A percentile compares a stretch with the other conserved stretches of the same genome.
Evolutionary conservation across 2,113 vertebrate species (phyloP).

Genomic region (Mirounga angustirostris): DNA sequence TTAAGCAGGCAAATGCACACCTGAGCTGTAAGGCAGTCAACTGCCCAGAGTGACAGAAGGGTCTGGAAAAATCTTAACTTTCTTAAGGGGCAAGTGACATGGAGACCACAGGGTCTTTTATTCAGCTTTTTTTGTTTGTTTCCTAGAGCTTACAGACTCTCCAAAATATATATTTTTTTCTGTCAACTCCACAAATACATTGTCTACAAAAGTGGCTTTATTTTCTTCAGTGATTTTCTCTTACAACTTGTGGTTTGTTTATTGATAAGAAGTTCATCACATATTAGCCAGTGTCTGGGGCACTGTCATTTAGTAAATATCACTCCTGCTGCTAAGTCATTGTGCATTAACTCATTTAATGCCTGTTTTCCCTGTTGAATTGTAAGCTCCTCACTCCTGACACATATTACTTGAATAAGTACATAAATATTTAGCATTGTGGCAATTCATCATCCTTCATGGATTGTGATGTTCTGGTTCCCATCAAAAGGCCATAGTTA

Average conservation of each 20-base stretch:
- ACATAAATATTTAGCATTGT: neutral
- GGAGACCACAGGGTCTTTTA: neutral
- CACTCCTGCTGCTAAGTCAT: neutral
- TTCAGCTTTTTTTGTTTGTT: neutral
- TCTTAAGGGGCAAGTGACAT: neutral
- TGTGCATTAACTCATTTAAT: neutral
- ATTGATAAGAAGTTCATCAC: neutral
- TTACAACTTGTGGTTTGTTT: conserved; percentile 1
- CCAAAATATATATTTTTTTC: neutral
- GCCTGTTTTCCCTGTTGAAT: neutral
- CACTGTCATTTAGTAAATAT: neutral
- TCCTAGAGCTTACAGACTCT: neutral
- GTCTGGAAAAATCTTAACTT: neutral
- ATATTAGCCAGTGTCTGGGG: neutral
- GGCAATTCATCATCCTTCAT: neutral
- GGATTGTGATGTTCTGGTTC: neutral
- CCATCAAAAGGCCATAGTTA: neutral
- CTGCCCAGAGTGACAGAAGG: conserved; percentile 57
- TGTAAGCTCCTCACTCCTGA: neutral
- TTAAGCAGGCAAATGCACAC: conserved; percentile 67
- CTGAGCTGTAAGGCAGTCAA: conserved; percentile 68
- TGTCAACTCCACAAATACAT: neutral
- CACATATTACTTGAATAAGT: neutral
- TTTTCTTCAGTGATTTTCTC: conserved; percentile 46
- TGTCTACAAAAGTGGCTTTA: neutral